Base-by-base conservation (phyloP, 2,113 vertebrate species). In the Gadus chalcogrammus region DNA sequence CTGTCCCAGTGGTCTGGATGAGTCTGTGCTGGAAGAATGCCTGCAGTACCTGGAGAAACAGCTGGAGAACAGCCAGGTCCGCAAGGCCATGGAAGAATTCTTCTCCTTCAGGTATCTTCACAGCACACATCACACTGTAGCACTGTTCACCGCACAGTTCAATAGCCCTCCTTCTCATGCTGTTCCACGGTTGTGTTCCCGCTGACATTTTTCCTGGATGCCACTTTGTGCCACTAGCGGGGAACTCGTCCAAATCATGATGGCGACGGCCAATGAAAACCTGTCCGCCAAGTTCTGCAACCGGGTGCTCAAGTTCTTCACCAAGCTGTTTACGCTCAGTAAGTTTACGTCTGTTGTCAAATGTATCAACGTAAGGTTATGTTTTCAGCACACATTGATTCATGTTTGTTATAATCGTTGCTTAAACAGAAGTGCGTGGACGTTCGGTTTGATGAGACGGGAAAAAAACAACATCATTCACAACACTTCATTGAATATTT, bases 1-100 rank as follows among this genome's bases (percentile, higher is more conserved):
- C 15, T 15, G 75, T 61, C 67, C 75, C 65, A 99, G 97, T 88
- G 97, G 97, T 63, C 88, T 99, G 69, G 94, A 97, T 82, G 97
- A 99, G 77, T 94, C 97, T 59, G 92, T 99, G 75, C 87, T 98
- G 80, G 97, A 99, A 77, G 97, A 99, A 64, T 98, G 97, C 76
- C 92, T 99, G 59, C 96, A 97, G 70, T 96, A 98, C 72, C 88
- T 99, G 78, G 97, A 99, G 84, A 99, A 97, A 64, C 97, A 99
- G 59, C 92, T 99, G 72, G 97, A 99, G 81, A 98, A 93, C 89
- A 95, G 89, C 88, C 95, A 96, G 82, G 95, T 97, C 55, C 93
- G 97, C 58, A 99, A 97, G 90, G 96, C 97, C 69, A 99, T 99
- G 97, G 97, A 99, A 74, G 97, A 98, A 67, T 98, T 99, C 89